Percentiles rank a stretch among this genome's conserved stretches.
Conservation (phyloP, 1,140 invertebrate species). For the Drosophila kurseongensis region DNA sequence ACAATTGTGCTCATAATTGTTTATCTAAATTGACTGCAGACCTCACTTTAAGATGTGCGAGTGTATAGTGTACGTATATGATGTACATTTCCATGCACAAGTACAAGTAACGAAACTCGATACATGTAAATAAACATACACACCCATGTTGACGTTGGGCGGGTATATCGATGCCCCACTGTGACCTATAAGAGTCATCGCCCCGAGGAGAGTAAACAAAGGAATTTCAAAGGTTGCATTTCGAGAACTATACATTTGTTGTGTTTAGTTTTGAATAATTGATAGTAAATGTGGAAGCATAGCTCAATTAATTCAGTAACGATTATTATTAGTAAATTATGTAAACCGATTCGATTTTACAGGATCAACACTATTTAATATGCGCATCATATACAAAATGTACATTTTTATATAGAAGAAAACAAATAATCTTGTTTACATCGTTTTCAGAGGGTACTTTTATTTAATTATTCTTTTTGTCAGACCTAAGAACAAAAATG, state of each 20-base stretch:
- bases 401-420: too few relatives aligned
- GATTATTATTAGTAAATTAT: background rate
- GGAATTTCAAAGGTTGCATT: conserved; percentile 14
- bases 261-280: conserved; percentile 5
- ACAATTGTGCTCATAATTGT: conserved; percentile 74
- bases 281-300: conserved; percentile 2
- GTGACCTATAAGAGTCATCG: conserved; percentile 13
- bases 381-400: too few relatives aligned
- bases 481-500: too few relatives aligned
- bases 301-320: conserved; percentile 6
- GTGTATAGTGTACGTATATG: conserved; percentile 2
- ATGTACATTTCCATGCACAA: background rate
- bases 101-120: background rate
- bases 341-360: background rate
- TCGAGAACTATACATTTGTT: background rate
- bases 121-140: conserved; percentile 6
- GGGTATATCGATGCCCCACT: conserved; percentile 13
- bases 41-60: conserved; percentile 43
- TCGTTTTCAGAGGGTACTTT: too few relatives aligned
- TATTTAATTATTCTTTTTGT: too few relatives aligned
- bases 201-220: conserved; percentile 7
- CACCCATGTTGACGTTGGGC: background rate
- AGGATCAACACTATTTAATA: too few relatives aligned
- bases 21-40: conserved; percentile 77
- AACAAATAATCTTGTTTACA: too few relatives aligned